Percentiles rank a stretch among this genome's conserved stretches.
Evolutionary conservation across 2,113 vertebrate species (phyloP).

Genomic region (Microtus richardsoni): DNA sequence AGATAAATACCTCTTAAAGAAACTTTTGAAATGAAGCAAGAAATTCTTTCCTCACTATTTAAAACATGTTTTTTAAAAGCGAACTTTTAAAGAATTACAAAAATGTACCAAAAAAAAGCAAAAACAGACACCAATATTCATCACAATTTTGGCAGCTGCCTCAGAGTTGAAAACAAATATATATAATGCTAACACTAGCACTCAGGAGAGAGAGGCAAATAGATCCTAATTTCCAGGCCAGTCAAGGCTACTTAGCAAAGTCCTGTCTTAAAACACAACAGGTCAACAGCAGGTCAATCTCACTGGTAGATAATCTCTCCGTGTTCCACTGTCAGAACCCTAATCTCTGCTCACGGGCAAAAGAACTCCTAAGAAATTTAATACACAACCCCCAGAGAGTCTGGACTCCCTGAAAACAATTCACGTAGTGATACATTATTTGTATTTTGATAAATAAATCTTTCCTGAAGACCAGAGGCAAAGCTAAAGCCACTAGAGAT

Average conservation of each 20-base stretch:
- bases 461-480: too few species aligned
- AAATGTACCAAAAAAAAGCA: not conserved
- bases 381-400: not conserved
- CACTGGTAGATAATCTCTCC: not conserved
- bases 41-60: conserved; percentile 28
- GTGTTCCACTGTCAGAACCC: not conserved
- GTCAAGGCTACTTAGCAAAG: not conserved
- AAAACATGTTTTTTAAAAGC: not conserved
- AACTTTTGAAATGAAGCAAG: not conserved
- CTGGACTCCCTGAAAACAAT: conserved; percentile 14
- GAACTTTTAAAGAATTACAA: not conserved
- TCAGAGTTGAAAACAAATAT: conserved; percentile 4
- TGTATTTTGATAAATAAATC: too few species aligned
- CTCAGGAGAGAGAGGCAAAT: not conserved
- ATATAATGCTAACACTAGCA: not conserved
- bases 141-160: not conserved
- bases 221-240: not conserved
- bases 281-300: too few species aligned
- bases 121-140: not conserved
- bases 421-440: not conserved
- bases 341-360: not conserved
- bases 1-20: not conserved
- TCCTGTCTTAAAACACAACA: not conserved
- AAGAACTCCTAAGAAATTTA: not conserved
- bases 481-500: too few species aligned